phyloP scores from a whole-genome alignment of 2,888 invertebrate species.

The Hypercompe scribonia region DNA sequence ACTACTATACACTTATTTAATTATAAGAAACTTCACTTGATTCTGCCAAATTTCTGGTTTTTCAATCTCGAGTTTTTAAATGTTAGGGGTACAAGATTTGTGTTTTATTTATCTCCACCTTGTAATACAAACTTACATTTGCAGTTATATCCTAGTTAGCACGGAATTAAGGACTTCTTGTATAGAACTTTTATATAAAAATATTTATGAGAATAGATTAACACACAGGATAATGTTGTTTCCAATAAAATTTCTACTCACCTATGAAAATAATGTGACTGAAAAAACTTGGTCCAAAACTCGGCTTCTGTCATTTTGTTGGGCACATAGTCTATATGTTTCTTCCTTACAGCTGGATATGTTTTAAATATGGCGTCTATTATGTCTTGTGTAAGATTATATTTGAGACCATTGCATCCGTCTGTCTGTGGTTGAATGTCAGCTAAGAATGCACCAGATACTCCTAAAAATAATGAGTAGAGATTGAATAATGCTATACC shows the following conservation, averaged over 20 bases:
- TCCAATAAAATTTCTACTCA: constrained; percentile 48
- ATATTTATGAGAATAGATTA: too few species aligned
- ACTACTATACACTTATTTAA: too few species aligned
- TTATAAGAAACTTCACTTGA: too few species aligned
- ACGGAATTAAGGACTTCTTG: neutral
- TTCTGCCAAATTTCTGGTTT: too few species aligned
- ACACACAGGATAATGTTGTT: too few species aligned
- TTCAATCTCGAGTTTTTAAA: too few species aligned
- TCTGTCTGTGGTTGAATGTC: constrained; percentile 99
- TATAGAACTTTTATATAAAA: neutral
- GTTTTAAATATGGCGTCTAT: constrained; percentile 99
- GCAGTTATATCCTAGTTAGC: neutral
- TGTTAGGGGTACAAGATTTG: too few species aligned
- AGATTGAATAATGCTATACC: neutral
- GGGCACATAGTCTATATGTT: constrained; percentile 98
- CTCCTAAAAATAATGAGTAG: constrained; percentile 80
- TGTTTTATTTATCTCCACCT: too few species aligned
- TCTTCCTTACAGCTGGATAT: constrained; percentile 98
- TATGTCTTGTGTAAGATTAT: constrained; percentile 98
- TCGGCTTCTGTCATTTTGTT: constrained; percentile 97
- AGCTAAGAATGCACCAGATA: constrained; percentile 92
- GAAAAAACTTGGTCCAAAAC: constrained; percentile 99
- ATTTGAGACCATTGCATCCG: constrained; percentile 98
- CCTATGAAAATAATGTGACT: constrained; percentile 99
- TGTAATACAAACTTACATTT: neutral